Conservation (phyloP, 2,113 vertebrate species). For the Ceratotherium simum region DNA sequence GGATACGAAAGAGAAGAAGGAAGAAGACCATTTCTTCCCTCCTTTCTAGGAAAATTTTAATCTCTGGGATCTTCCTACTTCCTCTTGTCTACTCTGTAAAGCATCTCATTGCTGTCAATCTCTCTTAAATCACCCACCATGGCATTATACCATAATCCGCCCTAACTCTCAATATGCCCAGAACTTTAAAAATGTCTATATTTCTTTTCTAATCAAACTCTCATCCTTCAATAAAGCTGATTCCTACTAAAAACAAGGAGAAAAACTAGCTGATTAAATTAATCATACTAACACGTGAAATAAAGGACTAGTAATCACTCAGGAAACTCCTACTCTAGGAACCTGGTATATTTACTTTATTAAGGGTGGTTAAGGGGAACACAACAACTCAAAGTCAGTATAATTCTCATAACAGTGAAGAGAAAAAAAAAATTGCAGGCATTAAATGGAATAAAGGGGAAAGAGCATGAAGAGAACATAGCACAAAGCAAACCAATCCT, state of each 20-base stretch:
- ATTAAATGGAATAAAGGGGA: fast-evolving
- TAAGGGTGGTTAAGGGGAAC: background rate
- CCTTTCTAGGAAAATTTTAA: background rate
- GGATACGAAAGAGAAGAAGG: background rate
- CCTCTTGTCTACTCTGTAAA: background rate
- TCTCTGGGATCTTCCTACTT: background rate
- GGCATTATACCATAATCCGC: background rate
- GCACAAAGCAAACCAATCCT: background rate
- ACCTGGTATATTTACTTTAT: background rate
- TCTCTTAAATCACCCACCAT: background rate
- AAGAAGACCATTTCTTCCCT: background rate
- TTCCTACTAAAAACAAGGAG: background rate
- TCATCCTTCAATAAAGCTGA: conserved; percentile 5
- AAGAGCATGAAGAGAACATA: background rate
- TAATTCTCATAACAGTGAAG: background rate
- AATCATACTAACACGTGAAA: background rate
- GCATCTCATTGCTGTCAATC: too few species aligned
- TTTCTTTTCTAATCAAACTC: background rate
- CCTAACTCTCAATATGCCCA: background rate
- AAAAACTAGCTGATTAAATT: background rate
- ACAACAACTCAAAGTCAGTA: background rate
- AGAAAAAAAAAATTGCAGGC: background rate
- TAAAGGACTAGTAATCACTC: background rate
- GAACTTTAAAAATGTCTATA: background rate
- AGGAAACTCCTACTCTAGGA: background rate